Conservation (phyloP, 2,113 vertebrate genomes). For the Oryzias melastigma region DNA sequence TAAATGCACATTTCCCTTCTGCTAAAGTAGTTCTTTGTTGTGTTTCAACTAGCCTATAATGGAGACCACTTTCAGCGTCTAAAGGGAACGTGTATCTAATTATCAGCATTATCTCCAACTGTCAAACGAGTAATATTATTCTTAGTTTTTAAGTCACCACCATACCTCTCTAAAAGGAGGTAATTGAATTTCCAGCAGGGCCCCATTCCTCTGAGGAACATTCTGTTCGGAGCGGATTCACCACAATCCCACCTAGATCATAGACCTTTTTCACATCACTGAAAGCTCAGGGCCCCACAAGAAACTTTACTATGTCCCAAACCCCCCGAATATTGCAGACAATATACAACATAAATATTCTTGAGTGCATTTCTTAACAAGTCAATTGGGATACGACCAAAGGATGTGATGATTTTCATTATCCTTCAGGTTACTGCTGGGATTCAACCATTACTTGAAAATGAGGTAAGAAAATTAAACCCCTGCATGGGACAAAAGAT, state of each 20-base stretch:
- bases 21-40: constrained; percentile 12
- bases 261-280: constrained; percentile 43
- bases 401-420: constrained; percentile 55
- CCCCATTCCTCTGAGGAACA: constrained; percentile 51
- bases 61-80: constrained; percentile 11
- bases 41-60: constrained; percentile 28
- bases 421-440: constrained; percentile 37
- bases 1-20: constrained; percentile 50
- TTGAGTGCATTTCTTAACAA: constrained; percentile 50
- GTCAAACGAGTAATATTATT: constrained; percentile 61
- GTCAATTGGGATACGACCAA: constrained; percentile 31
- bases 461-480: constrained; percentile 60
- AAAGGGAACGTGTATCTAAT: constrained; percentile 21
- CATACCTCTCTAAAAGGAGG: constrained; percentile 43
- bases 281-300: constrained; percentile 22
- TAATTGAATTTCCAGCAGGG: constrained; percentile 76
- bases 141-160: constrained; percentile 51
- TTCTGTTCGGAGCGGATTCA: constrained; percentile 58
- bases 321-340: constrained; percentile 37
- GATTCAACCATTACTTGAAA: constrained; percentile 45
- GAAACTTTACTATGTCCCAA: constrained; percentile 28
- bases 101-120: constrained; percentile 53
- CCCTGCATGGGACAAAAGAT: constrained; percentile 42
- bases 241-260: constrained; percentile 56
- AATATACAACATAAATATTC: constrained; percentile 46